Conservation (phyloP, 1,140 invertebrate species). For the Lasioglossum baleicum region DNA sequence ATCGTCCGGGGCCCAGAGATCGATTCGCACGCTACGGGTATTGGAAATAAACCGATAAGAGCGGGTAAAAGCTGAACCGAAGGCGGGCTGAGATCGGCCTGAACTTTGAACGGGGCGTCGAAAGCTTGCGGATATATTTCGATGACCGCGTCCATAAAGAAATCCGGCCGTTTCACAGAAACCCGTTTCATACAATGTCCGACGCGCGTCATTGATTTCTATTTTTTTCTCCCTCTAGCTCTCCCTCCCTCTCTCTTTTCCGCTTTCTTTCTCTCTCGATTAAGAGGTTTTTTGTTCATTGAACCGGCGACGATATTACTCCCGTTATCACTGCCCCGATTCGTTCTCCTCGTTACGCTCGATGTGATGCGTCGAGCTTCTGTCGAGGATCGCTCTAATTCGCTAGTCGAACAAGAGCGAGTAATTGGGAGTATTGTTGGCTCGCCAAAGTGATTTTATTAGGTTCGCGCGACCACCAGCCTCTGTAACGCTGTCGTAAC, state of each 20-base stretch:
- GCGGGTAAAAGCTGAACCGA: slow-evolving; percentile 24
- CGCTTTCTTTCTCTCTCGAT: background rate
- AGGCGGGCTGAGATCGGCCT: slow-evolving; percentile 12
- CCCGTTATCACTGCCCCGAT: background rate
- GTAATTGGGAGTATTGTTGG: background rate
- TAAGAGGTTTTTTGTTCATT: background rate
- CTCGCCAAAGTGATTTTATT: background rate
- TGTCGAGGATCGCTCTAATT: background rate
- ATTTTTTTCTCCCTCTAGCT: slow-evolving; percentile 31
- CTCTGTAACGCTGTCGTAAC: background rate
- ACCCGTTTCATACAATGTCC: background rate
- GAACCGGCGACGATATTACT: background rate
- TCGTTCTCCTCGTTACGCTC: background rate
- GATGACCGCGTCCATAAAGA: slow-evolving; percentile 20
- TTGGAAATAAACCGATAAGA: slow-evolving; percentile 55
- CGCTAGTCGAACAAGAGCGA: background rate
- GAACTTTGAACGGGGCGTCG: slow-evolving; percentile 16
- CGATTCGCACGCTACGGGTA: slow-evolving; percentile 23
- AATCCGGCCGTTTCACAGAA: background rate
- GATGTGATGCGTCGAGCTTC: background rate
- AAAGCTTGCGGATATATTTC: slow-evolving; percentile 14
- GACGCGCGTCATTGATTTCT: slow-evolving; percentile 16
- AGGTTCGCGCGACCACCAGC: background rate
- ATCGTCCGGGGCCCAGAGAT: slow-evolving; percentile 45
- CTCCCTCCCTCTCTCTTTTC: background rate